Percentiles rank a stretch among this genome's conserved stretches.
Conservation (phyloP, 2,797 vertebrate genomes). For the Chloroceryle inda region DNA sequence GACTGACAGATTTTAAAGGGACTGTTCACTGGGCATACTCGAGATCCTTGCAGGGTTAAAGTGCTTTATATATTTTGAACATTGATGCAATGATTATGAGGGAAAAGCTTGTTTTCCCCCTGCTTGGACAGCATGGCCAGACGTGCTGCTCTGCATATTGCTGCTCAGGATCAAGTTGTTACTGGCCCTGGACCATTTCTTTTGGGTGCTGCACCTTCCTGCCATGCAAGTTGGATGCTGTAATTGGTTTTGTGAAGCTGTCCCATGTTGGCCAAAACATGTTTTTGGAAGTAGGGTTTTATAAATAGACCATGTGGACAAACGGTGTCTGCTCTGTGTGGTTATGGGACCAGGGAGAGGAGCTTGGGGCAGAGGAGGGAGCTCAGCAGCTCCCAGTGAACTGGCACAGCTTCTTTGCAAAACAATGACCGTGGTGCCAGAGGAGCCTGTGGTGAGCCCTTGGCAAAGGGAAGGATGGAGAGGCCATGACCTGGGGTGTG, state of each 20-base stretch:
- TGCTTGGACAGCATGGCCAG: not conserved
- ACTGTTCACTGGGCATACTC: not conserved
- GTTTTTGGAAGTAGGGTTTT: slow-evolving; percentile 42
- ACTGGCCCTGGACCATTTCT: slow-evolving; percentile 39
- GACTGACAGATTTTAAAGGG: not conserved
- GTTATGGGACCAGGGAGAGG: not conserved
- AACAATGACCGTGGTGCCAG: fast-evolving
- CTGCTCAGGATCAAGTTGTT: slow-evolving; percentile 27
- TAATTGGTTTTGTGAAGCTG: slow-evolving; percentile 24
- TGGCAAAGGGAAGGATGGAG: not conserved
- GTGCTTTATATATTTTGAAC: slow-evolving; percentile 31
- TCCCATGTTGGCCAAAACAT: not conserved
- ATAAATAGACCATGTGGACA: slow-evolving; percentile 14
- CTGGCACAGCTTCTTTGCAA: not conserved
- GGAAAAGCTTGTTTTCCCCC: not conserved
- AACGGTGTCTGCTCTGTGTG: not conserved
- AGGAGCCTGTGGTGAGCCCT: not conserved
- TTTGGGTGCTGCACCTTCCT: slow-evolving; percentile 26
- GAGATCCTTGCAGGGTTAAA: not conserved
- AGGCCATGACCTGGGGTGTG: not conserved
- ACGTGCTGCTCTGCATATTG: not conserved
- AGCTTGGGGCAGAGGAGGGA: slow-evolving; percentile 14
- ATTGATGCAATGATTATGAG: not conserved
- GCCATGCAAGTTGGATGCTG: not conserved
- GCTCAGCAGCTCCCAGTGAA: not conserved